Evolutionary conservation across 2,888 invertebrate species (phyloP), one percentile per base, ranked within the genome.

Genomic region (Ennomos fuscantarius): DNA sequence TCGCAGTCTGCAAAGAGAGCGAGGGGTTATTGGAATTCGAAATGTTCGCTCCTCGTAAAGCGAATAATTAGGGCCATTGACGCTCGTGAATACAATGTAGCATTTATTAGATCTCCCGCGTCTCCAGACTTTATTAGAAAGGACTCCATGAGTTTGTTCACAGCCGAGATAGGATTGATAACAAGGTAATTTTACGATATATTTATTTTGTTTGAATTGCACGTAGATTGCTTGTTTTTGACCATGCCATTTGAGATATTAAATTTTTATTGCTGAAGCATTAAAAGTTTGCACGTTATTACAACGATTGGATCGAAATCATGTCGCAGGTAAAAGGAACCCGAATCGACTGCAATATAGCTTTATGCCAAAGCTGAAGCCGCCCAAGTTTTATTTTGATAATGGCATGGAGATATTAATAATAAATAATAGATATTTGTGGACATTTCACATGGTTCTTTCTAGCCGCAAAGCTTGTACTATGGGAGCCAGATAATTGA

Each of bases 1-100:
- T 51, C 47, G 59, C 57, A 55, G 55, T 61, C 61, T 63, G 41
- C 24, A 24, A 55, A 58, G 53, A 47, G 56, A 64, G 41, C 36
- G 37, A 48, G 44, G 52, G 49, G 41, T 58, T 58, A 53, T 58
- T 49, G 48, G 58, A 58, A 45, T 48, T 37, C 24, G 10, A 46
- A 43, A 44, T 36, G 33, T 13, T 48, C 32, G 34, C 32, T 31
- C 24, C 36, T 24, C 24, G 13, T 42, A 31, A 54, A 44, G 11
- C 33, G 40, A 46, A 53, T 46, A 47, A 46, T 36, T 13, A 41
- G 36, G 47, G 37, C 15, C 37, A 15, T 47, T 47, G 42, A 32
- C 32, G 43, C 52, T 45, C 12, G 41, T 36, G 40, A 40, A 51
- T 36, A 42, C 46, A 41, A 41, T 46, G 53, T 35, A 13, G 45